These are phyloP conservation scores for Caenorhabditis sp. DNA, from an alignment of 2,888 invertebrate species.

Conservation along the genomic window DNA sequence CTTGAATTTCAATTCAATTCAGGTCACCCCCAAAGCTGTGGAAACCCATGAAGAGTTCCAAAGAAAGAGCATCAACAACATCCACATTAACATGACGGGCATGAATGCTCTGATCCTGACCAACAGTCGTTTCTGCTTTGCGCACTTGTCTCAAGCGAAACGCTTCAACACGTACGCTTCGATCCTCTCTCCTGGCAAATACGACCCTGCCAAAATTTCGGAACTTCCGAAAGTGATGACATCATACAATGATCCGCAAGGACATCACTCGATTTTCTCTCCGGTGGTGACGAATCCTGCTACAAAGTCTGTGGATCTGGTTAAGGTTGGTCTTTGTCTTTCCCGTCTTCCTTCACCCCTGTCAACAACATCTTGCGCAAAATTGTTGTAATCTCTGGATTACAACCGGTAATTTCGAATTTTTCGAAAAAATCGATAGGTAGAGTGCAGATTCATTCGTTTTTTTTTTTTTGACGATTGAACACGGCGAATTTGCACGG, in stretches of 20 bases:
- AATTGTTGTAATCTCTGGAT: conserved; percentile 21
- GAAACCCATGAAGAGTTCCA: no score
- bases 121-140: conserved; percentile 42
- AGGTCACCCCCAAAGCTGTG: not conserved
- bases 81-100: not conserved
- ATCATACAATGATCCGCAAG: not conserved
- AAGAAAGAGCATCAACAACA: no score
- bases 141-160: conserved; percentile 13
- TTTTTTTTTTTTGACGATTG: conserved; percentile 24
- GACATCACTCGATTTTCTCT: not conserved
- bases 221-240: not conserved
- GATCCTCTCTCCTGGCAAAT: not conserved
- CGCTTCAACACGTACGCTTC: not conserved
- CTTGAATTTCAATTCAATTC: no score
- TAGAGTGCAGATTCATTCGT: conserved; percentile 48
- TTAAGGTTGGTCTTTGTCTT: not conserved
- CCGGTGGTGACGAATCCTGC: not conserved
- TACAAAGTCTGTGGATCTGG: conserved; percentile 15
- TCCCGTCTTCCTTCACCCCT: not conserved
- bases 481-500: conserved; percentile 37
- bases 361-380: conserved; percentile 20
- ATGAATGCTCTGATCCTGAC: conserved; percentile 13
- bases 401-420: conserved; percentile 18
- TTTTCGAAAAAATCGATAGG: conserved; percentile 16
- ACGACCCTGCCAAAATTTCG: not conserved